Evolutionary conservation across 2,113 vertebrate species (phyloP).

Genomic region (Sander lucioperca): DNA sequence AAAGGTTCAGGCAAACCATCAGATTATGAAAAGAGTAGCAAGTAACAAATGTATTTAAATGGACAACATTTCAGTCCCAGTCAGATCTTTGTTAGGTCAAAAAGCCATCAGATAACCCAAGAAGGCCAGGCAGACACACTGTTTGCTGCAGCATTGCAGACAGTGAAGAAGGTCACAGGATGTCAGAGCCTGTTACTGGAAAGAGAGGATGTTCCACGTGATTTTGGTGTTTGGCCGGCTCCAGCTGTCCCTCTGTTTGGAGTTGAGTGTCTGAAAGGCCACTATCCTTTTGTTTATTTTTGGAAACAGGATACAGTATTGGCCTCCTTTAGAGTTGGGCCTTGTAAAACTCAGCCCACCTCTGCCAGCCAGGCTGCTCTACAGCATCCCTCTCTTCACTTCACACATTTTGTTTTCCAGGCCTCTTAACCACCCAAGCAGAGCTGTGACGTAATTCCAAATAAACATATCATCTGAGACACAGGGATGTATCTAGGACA

Average conservation of each 20-base stretch:
- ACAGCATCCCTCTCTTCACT: slow-evolving; percentile 1
- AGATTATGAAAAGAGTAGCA: too few relatives aligned
- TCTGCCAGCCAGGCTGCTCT: slow-evolving; percentile 1
- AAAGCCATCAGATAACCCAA: background rate
- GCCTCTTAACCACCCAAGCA: slow-evolving; percentile 17
- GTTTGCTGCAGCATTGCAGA: background rate
- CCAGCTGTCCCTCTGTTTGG: background rate
- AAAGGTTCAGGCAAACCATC: background rate
- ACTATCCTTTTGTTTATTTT: slow-evolving; percentile 2
- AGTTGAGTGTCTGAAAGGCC: background rate
- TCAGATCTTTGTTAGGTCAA: background rate
- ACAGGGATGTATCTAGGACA: slow-evolving; percentile 44
- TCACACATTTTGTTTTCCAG: slow-evolving; percentile 13
- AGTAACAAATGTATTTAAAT: background rate
- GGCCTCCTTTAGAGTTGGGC: background rate
- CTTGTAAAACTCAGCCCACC: slow-evolving; percentile 31
- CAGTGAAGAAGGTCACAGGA: background rate
- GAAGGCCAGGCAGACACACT: background rate
- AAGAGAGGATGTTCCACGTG: background rate
- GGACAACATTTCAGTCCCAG: background rate
- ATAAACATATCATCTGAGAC: slow-evolving; percentile 48
- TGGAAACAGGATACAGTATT: slow-evolving; percentile 5
- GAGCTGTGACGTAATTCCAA: slow-evolving; percentile 39
- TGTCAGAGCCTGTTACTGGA: background rate
- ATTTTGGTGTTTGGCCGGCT: background rate